These are phyloP conservation scores for Automeris io DNA, from an alignment of 2,888 invertebrate genomes.

Conservation along the genomic window DNA sequence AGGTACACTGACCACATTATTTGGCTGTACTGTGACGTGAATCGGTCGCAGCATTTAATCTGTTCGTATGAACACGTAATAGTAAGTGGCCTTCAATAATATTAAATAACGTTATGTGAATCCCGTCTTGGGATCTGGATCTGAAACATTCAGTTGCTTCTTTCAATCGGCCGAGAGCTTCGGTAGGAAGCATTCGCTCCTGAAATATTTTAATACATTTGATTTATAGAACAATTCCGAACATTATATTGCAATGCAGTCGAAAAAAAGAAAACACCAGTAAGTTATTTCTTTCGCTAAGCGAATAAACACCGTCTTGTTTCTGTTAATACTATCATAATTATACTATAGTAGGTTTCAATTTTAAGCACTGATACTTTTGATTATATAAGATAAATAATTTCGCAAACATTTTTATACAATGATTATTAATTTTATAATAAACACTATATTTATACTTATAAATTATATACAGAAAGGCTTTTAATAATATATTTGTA, in stretches of 20 bases:
- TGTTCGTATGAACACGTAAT: not conserved
- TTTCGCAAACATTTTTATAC: too few species aligned
- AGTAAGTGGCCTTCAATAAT: not conserved
- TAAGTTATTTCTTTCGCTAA: too few species aligned
- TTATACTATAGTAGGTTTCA: too few species aligned
- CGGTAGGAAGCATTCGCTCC: not conserved
- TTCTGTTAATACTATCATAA: too few species aligned
- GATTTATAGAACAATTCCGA: not conserved
- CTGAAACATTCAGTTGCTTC: not conserved
- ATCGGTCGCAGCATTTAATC: not conserved
- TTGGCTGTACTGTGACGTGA: not conserved
- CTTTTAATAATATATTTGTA: too few species aligned
- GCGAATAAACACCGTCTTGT: too few species aligned
- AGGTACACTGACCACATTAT: not conserved
- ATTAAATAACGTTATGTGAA: not conserved
- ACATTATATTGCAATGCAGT: slow-evolving; percentile 16
- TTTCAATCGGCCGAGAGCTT: not conserved
- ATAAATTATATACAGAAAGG: too few species aligned
- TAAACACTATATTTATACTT: too few species aligned
- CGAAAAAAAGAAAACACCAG: slow-evolving; percentile 24
- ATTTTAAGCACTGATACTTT: too few species aligned
- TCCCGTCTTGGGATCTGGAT: not conserved
- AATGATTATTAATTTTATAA: too few species aligned
- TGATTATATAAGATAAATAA: too few species aligned
- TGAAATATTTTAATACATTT: not conserved